Base-by-base conservation (phyloP, 2,797 vertebrate species). In the Hydrolagus colliei region DNA sequence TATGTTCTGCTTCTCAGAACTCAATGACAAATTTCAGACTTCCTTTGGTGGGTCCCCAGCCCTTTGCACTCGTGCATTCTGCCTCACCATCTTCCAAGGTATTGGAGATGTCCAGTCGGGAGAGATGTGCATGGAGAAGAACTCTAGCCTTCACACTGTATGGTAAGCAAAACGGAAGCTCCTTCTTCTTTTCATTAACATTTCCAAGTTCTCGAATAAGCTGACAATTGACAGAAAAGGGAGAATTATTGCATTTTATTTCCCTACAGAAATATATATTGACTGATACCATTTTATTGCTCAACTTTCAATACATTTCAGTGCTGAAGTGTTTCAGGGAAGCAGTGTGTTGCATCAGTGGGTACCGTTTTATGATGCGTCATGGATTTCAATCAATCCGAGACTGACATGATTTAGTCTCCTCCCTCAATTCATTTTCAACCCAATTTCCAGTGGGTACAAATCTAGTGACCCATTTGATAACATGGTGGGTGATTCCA, bases 161-260 rank as follows among this genome's bases (percentile, higher is more conserved):
- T 0, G 98, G 98, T 89, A 97, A 99, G 89, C 97, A 99, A 90
- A 99, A 97, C 0, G 98, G 98, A 91, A 97, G 96, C 89, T 99
- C 98, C 88, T 99, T 99, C 94, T 99, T 99, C 95, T 99, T 99
- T 87, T 98, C 93, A 76, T 99, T 99, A 92, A 99, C 98, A 90
- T 97, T 96, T 86, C 97, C 98, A 89, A 99, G 95, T 92, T 98
- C 97, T 88, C 97, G 96, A 88, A 99, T 99, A 88, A 99, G 91
- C 98, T 99, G 88, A 13, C 27, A 90, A 86, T 88, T 86, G 27
- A 88, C 90, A 88, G 9, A 91, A 87, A 88, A 87, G 75, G 22
- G n/a, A 68, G 35, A 75, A 85, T 8, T 9, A 86, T 27, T 74
- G 35, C 14, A 13, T 52, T 62, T 41, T 20, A 72, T 72, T 59